Evolutionary conservation across 2,113 vertebrate genomes (phyloP), one percentile per base, ranked within the genome.

Genomic region (Cyanoderma ruficeps): DNA sequence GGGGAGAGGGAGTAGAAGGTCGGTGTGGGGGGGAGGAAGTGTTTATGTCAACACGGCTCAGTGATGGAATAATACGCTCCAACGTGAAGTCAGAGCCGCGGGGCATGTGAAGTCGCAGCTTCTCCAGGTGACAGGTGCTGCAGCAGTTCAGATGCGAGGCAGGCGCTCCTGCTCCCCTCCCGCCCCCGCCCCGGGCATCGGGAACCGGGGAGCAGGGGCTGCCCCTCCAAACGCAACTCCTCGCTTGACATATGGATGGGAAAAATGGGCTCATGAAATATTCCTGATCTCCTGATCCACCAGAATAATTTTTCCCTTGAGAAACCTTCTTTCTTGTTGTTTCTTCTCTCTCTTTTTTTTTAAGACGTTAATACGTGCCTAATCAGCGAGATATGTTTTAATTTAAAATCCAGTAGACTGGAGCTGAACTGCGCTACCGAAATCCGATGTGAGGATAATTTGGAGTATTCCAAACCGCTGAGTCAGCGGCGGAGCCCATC

Each of bases 71-170:
- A 91, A 89, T 5, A 44, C 30, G 46, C 96, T 79, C 82, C 79
- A 67, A 81, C 24, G 79, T 65, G 90, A 93, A 82, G 65, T 27
- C 18, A 2, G 8, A 65, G 87, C 96, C 89, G 55, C 37, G 35
- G 90, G 89, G 52, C 59, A 18, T 28, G 60, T 42, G 64, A 85
- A 95, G 83, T 77, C 80, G 60, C 94, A 56, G 3, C 80, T 77
- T 88, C 84, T 79, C 75, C 95, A 91, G 96, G 96, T 92, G 97
- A 95, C 96, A 96, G 96, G 95, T 97, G 97, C 90, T 88, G 78
- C 71, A 53, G 59, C 86, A 61, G 82, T 46, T 60, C 35, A 41
- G 74, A 60, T 41, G 78, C 37, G 79, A 49, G 60, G 86, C 46
- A 53, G 49, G 55, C 19, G 10, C 74, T n/a, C 69, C 78, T 31